Percentiles rank a stretch among this genome's conserved stretches.
These are phyloP conservation scores for Morone chrysops DNA, from an alignment of 2,113 vertebrate genomes.

Conservation along the genomic window DNA sequence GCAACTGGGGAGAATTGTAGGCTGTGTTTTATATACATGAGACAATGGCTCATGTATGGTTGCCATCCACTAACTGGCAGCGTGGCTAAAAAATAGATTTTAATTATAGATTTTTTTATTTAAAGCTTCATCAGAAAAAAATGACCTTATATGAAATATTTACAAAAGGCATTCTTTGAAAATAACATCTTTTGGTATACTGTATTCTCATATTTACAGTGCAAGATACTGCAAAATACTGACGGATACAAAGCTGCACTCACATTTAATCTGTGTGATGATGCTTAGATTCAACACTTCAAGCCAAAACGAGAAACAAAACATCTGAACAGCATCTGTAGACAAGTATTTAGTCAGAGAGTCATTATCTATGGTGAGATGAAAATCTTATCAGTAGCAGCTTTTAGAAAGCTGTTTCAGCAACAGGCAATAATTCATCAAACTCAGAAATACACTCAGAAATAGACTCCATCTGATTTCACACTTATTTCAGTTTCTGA, in stretches of 20 bases:
- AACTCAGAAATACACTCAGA: constrained; percentile 10
- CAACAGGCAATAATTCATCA: constrained; percentile 28
- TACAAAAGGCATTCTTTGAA: constrained; percentile 43
- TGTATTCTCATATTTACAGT: constrained; percentile 61
- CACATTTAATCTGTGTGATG: constrained; percentile 45
- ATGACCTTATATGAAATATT: constrained; percentile 49
- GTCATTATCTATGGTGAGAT: constrained; percentile 37
- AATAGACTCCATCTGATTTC: constrained; percentile 24
- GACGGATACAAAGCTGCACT: constrained; percentile 30
- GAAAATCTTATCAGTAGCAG: constrained; percentile 47
- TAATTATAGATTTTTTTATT: constrained; percentile 30
- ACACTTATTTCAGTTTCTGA: constrained; percentile 24
- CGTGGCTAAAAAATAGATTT: not conserved
- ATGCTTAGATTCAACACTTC: constrained; percentile 28
- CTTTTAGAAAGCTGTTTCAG: constrained; percentile 38
- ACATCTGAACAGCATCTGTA: constrained; percentile 21
- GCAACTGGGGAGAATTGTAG: too few species aligned
- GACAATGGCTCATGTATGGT: not conserved
- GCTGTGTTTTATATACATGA: not conserved
- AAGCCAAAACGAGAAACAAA: not conserved
- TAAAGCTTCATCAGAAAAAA: constrained; percentile 32
- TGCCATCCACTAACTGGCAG: not conserved
- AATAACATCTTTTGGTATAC: constrained; percentile 20
- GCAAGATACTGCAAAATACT: constrained; percentile 50
- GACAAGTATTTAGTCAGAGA: constrained; percentile 37